Evolutionary conservation across 2,113 vertebrate genomes (phyloP).

Genomic region (Nibea coibor): DNA sequence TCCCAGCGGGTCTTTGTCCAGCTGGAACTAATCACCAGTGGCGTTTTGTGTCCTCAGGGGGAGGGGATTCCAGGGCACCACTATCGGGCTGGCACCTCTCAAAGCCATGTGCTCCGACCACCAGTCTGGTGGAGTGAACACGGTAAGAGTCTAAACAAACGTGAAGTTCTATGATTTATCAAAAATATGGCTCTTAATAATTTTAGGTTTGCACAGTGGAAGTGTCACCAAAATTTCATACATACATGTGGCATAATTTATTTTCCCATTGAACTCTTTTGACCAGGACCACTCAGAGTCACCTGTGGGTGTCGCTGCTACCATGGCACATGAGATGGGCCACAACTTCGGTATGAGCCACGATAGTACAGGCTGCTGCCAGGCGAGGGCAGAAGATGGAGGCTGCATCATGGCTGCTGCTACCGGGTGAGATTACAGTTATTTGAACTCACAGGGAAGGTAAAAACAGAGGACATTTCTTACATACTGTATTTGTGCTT

Average conservation of each 20-base stretch:
- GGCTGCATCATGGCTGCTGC: constrained; percentile 99
- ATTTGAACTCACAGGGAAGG: not conserved
- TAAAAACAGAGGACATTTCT: not conserved
- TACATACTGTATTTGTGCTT: not conserved
- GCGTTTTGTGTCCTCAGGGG: constrained; percentile 85
- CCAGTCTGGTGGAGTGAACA: constrained; percentile 98
- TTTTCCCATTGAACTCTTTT: not conserved
- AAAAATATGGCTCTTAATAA: not conserved
- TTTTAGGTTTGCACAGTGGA: not conserved
- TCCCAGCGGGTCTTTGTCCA: constrained; percentile 13
- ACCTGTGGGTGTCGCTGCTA: constrained; percentile 93
- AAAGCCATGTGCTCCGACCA: constrained; percentile 97
- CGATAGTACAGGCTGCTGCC: constrained; percentile 89
- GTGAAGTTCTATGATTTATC: too few species aligned
- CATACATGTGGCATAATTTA: not conserved
- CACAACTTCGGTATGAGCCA: constrained; percentile 99
- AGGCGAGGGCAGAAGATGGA: constrained; percentile 87
- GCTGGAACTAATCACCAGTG: constrained; percentile 49
- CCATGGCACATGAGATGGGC: constrained; percentile 97
- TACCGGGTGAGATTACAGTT: constrained; percentile 86
- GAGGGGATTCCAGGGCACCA: constrained; percentile 91
- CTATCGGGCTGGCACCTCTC: constrained; percentile 94
- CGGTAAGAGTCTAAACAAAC: constrained; percentile 84
- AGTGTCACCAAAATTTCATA: not conserved
- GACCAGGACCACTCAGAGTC: constrained; percentile 92